Conservation (phyloP, 2,888 invertebrate genomes). For the Heliconius erato region DNA sequence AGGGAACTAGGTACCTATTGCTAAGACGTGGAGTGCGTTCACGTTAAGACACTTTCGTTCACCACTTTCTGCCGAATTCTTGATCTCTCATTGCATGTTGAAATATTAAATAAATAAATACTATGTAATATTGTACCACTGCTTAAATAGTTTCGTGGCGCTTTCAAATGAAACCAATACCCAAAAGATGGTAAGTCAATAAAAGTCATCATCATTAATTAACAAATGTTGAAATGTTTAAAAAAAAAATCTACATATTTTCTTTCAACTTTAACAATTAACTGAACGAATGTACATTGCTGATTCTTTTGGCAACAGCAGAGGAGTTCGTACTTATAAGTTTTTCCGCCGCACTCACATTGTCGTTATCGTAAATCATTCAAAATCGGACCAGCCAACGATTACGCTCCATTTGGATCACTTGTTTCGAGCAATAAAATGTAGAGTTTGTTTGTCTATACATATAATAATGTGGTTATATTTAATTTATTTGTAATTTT, state of each 20-base stretch:
- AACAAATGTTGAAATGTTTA: no score
- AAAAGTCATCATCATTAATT: neutral
- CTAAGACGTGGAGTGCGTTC: no score
- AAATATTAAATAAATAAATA: no score
- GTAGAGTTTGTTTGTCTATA: conserved; percentile 45
- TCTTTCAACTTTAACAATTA: conserved; percentile 48
- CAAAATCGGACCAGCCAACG: conserved; percentile 53
- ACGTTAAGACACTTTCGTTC: no score
- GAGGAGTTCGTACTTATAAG: conserved; percentile 65
- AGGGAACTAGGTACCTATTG: no score
- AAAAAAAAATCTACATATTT: no score
- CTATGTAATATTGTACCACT: no score
- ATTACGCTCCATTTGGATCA: conserved; percentile 51
- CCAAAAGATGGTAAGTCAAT: no score
- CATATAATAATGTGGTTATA: neutral
- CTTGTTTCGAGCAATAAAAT: conserved; percentile 53
- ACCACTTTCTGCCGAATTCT: no score
- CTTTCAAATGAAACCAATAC: no score
- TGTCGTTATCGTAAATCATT: conserved; percentile 79
- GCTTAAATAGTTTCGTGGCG: no score
- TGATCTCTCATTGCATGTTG: no score
- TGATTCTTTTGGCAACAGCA: conserved; percentile 81
- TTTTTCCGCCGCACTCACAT: conserved; percentile 74
- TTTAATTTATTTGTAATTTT: neutral
- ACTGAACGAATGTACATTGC: conserved; percentile 59